phyloP scores from a whole-genome alignment of 2,888 invertebrate genomes.

The Tetanocera ferruginea region DNA sequence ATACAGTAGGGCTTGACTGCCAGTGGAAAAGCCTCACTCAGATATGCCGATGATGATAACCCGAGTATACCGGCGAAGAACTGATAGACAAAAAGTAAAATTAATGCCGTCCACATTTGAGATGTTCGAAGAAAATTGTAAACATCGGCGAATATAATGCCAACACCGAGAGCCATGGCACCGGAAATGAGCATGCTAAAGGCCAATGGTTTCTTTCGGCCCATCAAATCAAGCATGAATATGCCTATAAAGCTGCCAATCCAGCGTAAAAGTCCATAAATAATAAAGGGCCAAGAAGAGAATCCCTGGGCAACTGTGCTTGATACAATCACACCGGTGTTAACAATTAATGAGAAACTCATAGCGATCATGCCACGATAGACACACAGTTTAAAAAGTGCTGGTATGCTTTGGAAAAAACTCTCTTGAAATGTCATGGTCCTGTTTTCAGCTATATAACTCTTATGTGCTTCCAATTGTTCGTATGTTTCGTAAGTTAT shows the following conservation, averaged over 20 bases:
- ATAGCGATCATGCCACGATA: slow-evolving; percentile 57
- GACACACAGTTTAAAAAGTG: slow-evolving; percentile 52
- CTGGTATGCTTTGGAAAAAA: slow-evolving; percentile 49
- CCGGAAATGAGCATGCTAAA: slow-evolving; percentile 52
- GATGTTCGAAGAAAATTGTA: background rate
- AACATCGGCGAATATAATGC: slow-evolving; percentile 34
- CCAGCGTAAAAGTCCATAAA: slow-evolving; percentile 51
- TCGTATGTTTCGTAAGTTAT: slow-evolving; percentile 56
- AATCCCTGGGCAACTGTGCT: background rate
- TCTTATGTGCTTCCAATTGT: slow-evolving; percentile 59
- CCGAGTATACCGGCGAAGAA: slow-evolving; percentile 57
- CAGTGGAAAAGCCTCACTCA: slow-evolving; percentile 64
- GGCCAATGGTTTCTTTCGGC: slow-evolving; percentile 55
- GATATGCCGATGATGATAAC: slow-evolving; percentile 59
- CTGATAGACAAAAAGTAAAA: slow-evolving; percentile 54
- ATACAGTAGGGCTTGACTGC: slow-evolving; percentile 57
- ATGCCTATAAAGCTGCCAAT: slow-evolving; percentile 44
- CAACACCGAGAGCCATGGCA: slow-evolving; percentile 52
- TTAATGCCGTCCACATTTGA: slow-evolving; percentile 50
- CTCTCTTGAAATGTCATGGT: slow-evolving; percentile 44
- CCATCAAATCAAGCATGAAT: slow-evolving; percentile 52
- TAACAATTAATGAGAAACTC: slow-evolving; percentile 49
- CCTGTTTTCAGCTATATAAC: slow-evolving; percentile 57
- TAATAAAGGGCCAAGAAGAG: slow-evolving; percentile 44
- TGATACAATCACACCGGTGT: slow-evolving; percentile 26